A percentile compares a stretch with the other conserved stretches of the same genome.
These are phyloP conservation scores for Quadroppia sp. DNA, from an alignment of 2,888 invertebrate genomes.

Conservation along the genomic window DNA sequence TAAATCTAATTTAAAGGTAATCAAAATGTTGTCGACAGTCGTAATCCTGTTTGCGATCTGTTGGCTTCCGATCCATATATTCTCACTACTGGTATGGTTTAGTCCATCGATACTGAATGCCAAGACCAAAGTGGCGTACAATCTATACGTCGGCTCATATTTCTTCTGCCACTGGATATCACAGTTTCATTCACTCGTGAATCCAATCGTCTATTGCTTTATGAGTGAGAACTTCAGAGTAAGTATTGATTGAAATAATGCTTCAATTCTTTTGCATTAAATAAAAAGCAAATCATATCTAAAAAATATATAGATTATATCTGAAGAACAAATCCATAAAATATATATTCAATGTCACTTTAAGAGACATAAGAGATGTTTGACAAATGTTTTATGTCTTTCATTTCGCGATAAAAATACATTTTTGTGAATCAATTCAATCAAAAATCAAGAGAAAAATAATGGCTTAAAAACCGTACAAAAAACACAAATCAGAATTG, in stretches of 20 bases:
- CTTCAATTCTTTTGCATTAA: background rate
- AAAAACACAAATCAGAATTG: too few relatives aligned
- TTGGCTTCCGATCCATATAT: constrained; percentile 53
- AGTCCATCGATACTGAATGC: constrained; percentile 14
- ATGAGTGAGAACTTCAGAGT: constrained; percentile 48
- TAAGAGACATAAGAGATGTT: too few relatives aligned
- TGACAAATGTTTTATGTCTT: too few relatives aligned
- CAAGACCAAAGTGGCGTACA: constrained; percentile 32
- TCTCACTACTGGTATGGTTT: constrained; percentile 46
- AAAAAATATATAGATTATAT: too few relatives aligned
- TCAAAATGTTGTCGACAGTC: constrained; percentile 47
- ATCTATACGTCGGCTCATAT: constrained; percentile 45
- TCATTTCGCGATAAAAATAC: too few relatives aligned
- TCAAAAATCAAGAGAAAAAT: too few relatives aligned
- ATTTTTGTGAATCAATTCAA: too few relatives aligned
- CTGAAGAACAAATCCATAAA: too few relatives aligned
- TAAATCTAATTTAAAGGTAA: background rate
- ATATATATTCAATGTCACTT: too few relatives aligned
- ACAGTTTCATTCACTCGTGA: constrained; percentile 48
- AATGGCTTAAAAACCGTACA: too few relatives aligned
- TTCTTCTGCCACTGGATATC: constrained; percentile 47
- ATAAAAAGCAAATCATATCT: background rate
- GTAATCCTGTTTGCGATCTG: constrained; percentile 46
- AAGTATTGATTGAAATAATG: constrained; percentile 25
- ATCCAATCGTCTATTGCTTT: constrained; percentile 46